Conservation (phyloP, 2,797 vertebrate genomes). For the Halcyon badia region DNA sequence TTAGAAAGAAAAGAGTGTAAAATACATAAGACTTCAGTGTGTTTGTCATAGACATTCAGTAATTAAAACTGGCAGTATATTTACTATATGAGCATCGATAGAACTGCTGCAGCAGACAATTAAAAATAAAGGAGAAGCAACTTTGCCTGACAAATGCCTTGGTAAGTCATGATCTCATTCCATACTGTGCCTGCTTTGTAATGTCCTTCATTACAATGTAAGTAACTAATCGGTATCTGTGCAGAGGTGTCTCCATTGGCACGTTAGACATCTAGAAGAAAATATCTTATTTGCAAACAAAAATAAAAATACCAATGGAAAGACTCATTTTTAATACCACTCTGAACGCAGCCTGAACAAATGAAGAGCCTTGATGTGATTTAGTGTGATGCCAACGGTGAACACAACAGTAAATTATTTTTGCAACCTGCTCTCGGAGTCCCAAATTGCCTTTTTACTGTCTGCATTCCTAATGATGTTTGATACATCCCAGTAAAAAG, state of each 20-base stretch:
- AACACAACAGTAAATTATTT: constrained; percentile 78
- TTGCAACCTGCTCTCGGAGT: constrained; percentile 70
- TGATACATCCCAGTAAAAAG: constrained; percentile 58
- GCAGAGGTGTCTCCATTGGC: constrained; percentile 19
- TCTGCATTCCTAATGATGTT: constrained; percentile 72
- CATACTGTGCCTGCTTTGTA: background rate
- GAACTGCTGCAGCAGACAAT: background rate
- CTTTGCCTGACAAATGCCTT: constrained; percentile 18
- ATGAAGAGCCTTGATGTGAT: constrained; percentile 68
- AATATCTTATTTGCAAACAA: constrained; percentile 48
- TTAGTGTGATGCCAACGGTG: constrained; percentile 61
- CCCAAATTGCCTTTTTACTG: constrained; percentile 76
- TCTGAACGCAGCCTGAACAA: constrained; percentile 59
- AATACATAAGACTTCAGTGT: background rate
- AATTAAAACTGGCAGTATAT: constrained; percentile 7
- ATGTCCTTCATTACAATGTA: background rate
- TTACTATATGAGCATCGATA: constrained; percentile 15
- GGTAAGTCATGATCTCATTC: constrained; percentile 17
- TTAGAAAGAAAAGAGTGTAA: background rate
- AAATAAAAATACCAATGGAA: background rate
- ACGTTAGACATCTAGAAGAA: constrained; percentile 32
- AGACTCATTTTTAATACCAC: constrained; percentile 37
- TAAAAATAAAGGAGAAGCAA: constrained; percentile 33
- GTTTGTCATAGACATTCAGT: constrained; percentile 35
- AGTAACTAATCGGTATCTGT: constrained; percentile 18